Conservation (phyloP, 2,113 vertebrate genomes). For the Plectropomus leopardus region DNA sequence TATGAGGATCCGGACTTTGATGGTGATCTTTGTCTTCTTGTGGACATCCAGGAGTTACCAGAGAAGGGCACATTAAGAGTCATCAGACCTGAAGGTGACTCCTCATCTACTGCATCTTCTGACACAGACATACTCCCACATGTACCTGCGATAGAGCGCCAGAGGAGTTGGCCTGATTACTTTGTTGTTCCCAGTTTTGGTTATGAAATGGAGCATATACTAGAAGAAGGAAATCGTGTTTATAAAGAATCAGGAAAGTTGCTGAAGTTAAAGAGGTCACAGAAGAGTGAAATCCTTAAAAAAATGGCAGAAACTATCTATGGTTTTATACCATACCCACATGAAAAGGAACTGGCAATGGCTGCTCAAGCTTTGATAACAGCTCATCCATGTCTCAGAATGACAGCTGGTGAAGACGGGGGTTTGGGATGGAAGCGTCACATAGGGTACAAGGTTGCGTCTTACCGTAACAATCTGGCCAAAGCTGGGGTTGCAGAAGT, state of each 20-base stretch:
- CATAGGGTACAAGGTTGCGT: constrained; percentile 19
- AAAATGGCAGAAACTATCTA: too few relatives aligned
- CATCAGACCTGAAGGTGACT: too few relatives aligned
- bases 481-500: constrained; percentile 20
- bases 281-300: not conserved
- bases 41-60: too few relatives aligned
- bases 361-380: constrained; percentile 18
- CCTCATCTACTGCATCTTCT: too few relatives aligned
- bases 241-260: not conserved
- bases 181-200: too few relatives aligned
- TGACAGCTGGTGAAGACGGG: constrained; percentile 1
- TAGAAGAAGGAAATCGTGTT: not conserved
- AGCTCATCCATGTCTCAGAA: constrained; percentile 30
- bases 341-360: not conserved
- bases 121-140: too few relatives aligned
- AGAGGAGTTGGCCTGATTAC: too few relatives aligned
- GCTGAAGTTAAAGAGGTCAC: not conserved
- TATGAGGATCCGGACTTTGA: too few relatives aligned
- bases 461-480: constrained; percentile 21
- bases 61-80: too few relatives aligned
- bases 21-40: too few relatives aligned
- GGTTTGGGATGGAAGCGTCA: constrained; percentile 18
- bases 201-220: too few relatives aligned
- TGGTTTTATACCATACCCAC: not conserved
- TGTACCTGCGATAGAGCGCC: too few relatives aligned